Evolutionary conservation across 2,888 invertebrate genomes (phyloP), one percentile per base, ranked within the genome.

Genomic region (Tenthredo livida): DNA sequence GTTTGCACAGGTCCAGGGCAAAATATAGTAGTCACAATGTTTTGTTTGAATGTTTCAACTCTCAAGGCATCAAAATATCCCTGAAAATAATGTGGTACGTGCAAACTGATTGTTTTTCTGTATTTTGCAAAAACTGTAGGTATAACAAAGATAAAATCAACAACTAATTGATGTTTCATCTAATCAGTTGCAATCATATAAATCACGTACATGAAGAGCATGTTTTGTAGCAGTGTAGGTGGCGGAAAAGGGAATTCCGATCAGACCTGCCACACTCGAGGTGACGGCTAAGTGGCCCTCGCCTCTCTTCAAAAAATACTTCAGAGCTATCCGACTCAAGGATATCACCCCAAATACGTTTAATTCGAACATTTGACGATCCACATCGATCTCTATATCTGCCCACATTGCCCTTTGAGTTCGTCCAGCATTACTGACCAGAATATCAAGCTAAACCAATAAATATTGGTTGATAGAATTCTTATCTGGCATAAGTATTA

Each of bases 371-470:
- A 97, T 94, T 86, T 96, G 95, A 73, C 94, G 94, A 91, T 98
- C 97, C 0, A 98, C 97, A 67, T 94, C 92, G 0, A 97, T 87
- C 0, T 96, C 95, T 73, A 96, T 97, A 0, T 96, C 94, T 86
- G 96, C 96, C 96, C 97, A 97, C 29, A 92, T 89, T 0, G 96
- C 96, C 87, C 97, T 94, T 91, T 98, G 97, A 9, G 97, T 96
- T 84, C 97, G 93, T 0, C 97, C 97, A 1, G 97, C 97, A 93
- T 98, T 98, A 91, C 97, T 97, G 0, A 98, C 95, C 58, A 98
- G 94, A 85, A 97, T 95, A 91, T 98, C 97, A 67, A 98, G 93
- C 94, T 95, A 92, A 78, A 91, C 88, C 87, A 86, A 50, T 77
- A 43, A 61, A 6, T 37, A 6, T 37, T 40, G 83, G 77, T 47